Conservation (phyloP, 1,140 invertebrate genomes). For the Drosophila arizonae region DNA sequence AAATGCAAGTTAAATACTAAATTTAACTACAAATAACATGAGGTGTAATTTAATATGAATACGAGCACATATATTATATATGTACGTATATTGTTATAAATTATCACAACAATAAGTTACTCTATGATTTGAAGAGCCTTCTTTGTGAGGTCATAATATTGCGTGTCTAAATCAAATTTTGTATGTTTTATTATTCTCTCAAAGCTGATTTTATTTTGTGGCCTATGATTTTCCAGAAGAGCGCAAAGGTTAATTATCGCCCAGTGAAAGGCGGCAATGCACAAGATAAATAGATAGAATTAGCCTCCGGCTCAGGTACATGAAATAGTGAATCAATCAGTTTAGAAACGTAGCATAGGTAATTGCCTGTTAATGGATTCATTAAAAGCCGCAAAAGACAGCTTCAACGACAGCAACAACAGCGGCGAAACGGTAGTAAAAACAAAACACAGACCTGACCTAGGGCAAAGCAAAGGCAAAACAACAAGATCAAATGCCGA, state of each 20-base stretch:
- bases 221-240: slow-evolving; percentile 44
- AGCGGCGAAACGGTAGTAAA: slow-evolving; percentile 43
- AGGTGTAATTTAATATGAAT: too few species aligned
- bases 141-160: neutral
- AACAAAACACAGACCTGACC: slow-evolving; percentile 65
- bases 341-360: slow-evolving; percentile 51
- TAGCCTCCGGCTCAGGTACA: neutral
- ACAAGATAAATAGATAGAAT: slow-evolving; percentile 27
- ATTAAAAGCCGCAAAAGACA: slow-evolving; percentile 58
- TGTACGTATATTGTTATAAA: too few species aligned
- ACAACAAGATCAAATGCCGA: slow-evolving; percentile 11
- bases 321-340: slow-evolving; percentile 50
- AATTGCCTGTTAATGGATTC: slow-evolving; percentile 75
- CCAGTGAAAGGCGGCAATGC: slow-evolving; percentile 30
- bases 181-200: slow-evolving; percentile 39
- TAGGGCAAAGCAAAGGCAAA: slow-evolving; percentile 64
- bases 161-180: slow-evolving; percentile 42
- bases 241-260: slow-evolving; percentile 40
- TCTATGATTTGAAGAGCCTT: neutral
- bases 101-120: too few species aligned
- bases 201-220: slow-evolving; percentile 53
- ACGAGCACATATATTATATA: too few species aligned
- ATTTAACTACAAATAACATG: too few species aligned
- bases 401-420: slow-evolving; percentile 32
- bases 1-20: too few species aligned